These are phyloP conservation scores for Anabacerthia variegaticeps DNA, from an alignment of 2,797 vertebrate genomes.

Conservation along the genomic window DNA sequence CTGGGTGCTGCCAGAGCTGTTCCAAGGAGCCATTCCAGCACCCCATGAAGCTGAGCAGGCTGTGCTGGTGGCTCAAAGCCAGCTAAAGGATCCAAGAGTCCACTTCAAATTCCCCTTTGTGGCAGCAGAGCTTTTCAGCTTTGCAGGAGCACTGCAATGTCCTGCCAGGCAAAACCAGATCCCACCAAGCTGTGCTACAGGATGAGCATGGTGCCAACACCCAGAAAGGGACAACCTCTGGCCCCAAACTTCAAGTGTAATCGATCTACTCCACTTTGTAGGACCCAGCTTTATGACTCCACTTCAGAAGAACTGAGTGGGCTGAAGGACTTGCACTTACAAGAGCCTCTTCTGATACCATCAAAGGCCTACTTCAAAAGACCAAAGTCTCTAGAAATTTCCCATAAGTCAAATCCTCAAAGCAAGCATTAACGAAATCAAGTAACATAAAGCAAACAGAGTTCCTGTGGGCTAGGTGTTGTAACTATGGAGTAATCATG, in stretches of 20 bases:
- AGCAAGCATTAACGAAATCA: not conserved
- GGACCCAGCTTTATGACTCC: not conserved
- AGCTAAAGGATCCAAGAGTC: not conserved
- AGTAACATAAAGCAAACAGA: not conserved
- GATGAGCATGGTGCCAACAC: accelerated
- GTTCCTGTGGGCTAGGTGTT: not conserved
- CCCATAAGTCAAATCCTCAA: not conserved
- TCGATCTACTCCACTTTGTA: not conserved
- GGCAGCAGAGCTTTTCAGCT: not conserved
- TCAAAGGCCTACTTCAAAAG: not conserved
- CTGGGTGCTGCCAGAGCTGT: not conserved
- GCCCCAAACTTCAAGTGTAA: not conserved
- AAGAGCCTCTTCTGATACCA: not conserved
- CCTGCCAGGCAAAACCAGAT: not conserved
- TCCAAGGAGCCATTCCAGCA: not conserved
- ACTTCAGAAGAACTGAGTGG: not conserved
- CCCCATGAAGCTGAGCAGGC: not conserved
- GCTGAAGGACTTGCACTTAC: not conserved
- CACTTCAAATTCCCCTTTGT: not conserved
- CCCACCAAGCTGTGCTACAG: not conserved
- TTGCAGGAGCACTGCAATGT: not conserved
- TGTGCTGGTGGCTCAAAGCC: not conserved
- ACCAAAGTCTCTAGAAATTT: not conserved
- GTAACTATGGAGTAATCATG: not conserved
- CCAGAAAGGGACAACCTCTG: not conserved